Percentiles rank a stretch among this genome's conserved stretches.
Conservation (phyloP, 2,797 vertebrate species). For the Amniataba percoides region DNA sequence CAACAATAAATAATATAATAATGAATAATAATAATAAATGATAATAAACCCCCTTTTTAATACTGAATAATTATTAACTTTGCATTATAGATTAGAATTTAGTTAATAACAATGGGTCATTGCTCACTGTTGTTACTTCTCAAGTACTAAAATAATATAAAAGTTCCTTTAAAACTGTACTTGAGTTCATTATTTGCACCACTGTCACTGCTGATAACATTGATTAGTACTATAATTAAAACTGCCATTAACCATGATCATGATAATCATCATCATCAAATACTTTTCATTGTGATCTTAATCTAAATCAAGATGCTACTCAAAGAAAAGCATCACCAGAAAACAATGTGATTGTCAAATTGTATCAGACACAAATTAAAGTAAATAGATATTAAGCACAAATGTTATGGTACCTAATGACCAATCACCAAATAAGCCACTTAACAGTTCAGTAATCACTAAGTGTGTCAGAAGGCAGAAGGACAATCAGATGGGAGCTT, state of each 20-base stretch:
- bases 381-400: conserved; percentile 5
- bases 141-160: background rate
- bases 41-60: background rate
- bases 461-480: conserved; percentile 37
- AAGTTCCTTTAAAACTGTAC: background rate
- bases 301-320: background rate
- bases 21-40: background rate
- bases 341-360: background rate
- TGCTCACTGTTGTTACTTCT: too few relatives aligned
- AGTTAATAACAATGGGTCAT: background rate
- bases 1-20: background rate
- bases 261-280: background rate
- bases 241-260: background rate
- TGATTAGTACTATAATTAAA: too few relatives aligned
- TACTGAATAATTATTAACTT: background rate
- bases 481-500: conserved; percentile 50
- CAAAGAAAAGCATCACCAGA: background rate
- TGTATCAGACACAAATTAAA: background rate
- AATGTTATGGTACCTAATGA: conserved; percentile 14
- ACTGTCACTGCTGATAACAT: background rate
- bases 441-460: conserved; percentile 37
- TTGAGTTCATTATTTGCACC: background rate
- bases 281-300: background rate
- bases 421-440: conserved; percentile 5
- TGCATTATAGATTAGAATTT: background rate